Conservation (phyloP, 92 coral and sea anemone species). For the Phymanthus crucifer region DNA sequence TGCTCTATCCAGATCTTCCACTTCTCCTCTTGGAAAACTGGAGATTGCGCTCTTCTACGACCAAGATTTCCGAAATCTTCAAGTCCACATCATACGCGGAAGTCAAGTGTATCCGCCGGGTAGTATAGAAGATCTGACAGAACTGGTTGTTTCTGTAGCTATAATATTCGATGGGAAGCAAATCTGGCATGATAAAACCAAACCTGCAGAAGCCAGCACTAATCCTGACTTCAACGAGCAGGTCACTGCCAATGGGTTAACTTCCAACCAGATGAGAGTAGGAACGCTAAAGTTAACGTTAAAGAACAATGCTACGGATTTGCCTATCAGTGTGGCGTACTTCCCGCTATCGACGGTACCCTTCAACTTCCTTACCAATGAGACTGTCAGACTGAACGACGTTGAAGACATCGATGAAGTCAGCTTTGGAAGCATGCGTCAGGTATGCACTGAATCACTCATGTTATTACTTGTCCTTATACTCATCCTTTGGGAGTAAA, state of each 20-base stretch:
- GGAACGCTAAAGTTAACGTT: slow-evolving; percentile 66
- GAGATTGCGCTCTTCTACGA: slow-evolving; percentile 78
- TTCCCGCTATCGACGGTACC: slow-evolving; percentile 69
- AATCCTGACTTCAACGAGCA: slow-evolving; percentile 85
- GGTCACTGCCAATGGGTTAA: slow-evolving; percentile 56
- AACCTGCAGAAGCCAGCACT: slow-evolving; percentile 35
- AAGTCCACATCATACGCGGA: slow-evolving; percentile 62
- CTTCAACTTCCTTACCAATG: slow-evolving; percentile 57
- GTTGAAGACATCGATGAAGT: slow-evolving; percentile 32
- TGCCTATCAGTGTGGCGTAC: slow-evolving; percentile 68
- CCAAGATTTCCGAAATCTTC: slow-evolving; percentile 60
- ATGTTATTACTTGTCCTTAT: not conserved
- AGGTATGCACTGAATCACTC: not conserved
- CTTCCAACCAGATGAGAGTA: slow-evolving; percentile 57
- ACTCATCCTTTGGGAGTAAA: no score
- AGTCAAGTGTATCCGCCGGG: slow-evolving; percentile 43
- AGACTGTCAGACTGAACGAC: slow-evolving; percentile 44
- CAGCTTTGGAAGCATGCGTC: slow-evolving; percentile 8
- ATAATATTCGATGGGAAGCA: slow-evolving; percentile 43
- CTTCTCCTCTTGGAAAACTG: slow-evolving; percentile 55
- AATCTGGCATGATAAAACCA: slow-evolving; percentile 70
- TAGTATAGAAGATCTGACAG: slow-evolving; percentile 20
- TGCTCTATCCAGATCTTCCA: not conserved
- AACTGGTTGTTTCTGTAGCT: slow-evolving; percentile 43
- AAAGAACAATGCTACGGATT: slow-evolving; percentile 51